Conservation (phyloP, 23 tunicate species). For the Corella eumyota region DNA sequence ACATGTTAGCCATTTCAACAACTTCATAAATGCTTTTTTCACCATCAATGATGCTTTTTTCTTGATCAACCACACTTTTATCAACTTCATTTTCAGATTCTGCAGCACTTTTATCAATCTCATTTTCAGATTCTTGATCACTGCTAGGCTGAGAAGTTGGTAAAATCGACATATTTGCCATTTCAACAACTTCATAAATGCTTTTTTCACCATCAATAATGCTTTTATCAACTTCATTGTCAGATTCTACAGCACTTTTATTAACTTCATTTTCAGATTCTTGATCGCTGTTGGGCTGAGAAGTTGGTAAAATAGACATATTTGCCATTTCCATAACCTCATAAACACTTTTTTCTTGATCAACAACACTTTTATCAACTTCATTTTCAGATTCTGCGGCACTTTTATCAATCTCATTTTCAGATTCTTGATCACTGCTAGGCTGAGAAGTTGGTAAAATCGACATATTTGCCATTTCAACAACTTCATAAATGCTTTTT, state of each 20-base stretch:
- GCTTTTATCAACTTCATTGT: neutral
- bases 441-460: too few species aligned
- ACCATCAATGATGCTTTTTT: neutral
- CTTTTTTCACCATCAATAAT: too few species aligned
- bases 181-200: conserved; percentile 1
- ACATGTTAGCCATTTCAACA: conserved; percentile 37
- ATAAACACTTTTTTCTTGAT: conserved; percentile 13
- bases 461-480: conserved; percentile 24
- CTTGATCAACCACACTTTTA: too few species aligned
- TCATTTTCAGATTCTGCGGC: neutral
- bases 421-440: too few species aligned
- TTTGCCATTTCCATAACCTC: conserved; percentile 40
- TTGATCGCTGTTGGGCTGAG: neutral
- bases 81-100: too few species aligned
- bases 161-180: conserved; percentile 3
- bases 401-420: neutral
- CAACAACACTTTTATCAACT: too few species aligned
- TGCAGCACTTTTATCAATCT: neutral
- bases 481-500: conserved; percentile 9
- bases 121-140: neutral
- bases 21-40: conserved; percentile 18
- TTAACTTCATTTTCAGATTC: neutral
- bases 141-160: too few species aligned
- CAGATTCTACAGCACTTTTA: too few species aligned
- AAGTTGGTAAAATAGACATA: conserved; percentile 11